Evolutionary conservation across 2,113 vertebrate species (phyloP).

Genomic region (Galbula dea): DNA sequence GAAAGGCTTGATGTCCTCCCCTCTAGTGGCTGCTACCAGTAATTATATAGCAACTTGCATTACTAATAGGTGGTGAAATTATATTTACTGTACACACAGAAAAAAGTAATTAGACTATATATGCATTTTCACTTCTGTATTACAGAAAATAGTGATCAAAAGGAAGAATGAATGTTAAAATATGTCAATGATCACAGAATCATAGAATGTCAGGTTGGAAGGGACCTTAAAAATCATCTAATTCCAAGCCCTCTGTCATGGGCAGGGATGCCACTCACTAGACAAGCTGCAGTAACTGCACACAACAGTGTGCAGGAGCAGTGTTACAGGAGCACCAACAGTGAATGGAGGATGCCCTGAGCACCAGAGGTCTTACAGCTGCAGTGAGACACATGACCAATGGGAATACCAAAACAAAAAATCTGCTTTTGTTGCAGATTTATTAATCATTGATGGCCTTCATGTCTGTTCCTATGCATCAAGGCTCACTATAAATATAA

Average conservation of each 20-base stretch:
- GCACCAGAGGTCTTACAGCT: neutral
- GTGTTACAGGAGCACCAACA: neutral
- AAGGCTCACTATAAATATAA: neutral
- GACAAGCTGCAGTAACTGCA: neutral
- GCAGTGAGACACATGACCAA: neutral
- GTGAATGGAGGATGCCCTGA: neutral
- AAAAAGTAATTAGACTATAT: neutral
- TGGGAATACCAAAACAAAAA: neutral
- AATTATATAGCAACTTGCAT: neutral
- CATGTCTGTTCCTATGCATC: neutral
- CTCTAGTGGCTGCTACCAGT: neutral
- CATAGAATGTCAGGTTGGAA: no score
- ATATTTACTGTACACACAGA: neutral
- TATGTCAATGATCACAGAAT: no score
- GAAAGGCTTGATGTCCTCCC: neutral
- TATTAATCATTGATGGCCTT: rapidly evolving
- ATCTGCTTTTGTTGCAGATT: neutral
- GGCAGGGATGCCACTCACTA: no score
- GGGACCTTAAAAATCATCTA: no score
- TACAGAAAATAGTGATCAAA: neutral
- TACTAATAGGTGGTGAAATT: neutral
- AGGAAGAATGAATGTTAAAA: neutral
- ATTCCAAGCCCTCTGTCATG: no score
- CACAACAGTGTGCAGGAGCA: no score
- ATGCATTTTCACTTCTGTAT: neutral